A percentile compares a stretch with the other conserved stretches of the same genome.
Evolutionary conservation across 2,113 vertebrate species (phyloP).

Genomic region (Pelmatolapia mariae): DNA sequence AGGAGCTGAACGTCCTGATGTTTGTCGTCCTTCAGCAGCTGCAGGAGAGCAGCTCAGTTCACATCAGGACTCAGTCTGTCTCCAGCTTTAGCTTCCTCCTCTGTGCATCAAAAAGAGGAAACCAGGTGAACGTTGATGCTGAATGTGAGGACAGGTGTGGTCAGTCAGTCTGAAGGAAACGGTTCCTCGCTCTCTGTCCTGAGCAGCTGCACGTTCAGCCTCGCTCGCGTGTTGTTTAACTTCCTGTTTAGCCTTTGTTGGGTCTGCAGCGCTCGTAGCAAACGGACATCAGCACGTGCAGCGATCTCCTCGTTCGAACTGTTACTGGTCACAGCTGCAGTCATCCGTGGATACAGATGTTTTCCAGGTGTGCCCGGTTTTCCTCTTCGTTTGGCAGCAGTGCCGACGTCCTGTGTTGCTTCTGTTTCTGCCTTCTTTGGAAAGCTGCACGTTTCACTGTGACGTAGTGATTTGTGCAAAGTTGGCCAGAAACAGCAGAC

Average conservation of each 20-base stretch:
- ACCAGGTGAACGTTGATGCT: fast-evolving
- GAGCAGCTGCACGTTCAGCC: neutral
- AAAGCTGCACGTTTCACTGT: neutral
- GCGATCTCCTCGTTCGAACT: fast-evolving
- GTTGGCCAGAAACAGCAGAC: fast-evolving
- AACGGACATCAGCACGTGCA: neutral
- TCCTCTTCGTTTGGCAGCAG: neutral
- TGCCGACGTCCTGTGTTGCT: fast-evolving
- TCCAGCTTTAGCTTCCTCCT: neutral
- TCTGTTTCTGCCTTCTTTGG: fast-evolving
- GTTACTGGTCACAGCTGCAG: neutral
- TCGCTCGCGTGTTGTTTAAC: neutral
- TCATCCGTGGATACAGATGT: neutral
- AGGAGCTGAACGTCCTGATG: neutral
- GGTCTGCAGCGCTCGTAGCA: neutral
- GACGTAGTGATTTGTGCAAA: neutral
- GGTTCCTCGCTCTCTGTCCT: neutral
- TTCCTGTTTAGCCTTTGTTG: neutral
- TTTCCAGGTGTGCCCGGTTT: neutral
- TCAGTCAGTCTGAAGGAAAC: neutral
- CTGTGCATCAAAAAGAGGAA: neutral
- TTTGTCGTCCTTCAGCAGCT: neutral
- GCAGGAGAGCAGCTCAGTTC: neutral
- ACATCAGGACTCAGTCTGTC: neutral
- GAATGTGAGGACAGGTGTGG: neutral